These are phyloP conservation scores for Sarotherodon lohbergeri DNA, from an alignment of 2,113 vertebrate genomes.

Conservation along the genomic window DNA sequence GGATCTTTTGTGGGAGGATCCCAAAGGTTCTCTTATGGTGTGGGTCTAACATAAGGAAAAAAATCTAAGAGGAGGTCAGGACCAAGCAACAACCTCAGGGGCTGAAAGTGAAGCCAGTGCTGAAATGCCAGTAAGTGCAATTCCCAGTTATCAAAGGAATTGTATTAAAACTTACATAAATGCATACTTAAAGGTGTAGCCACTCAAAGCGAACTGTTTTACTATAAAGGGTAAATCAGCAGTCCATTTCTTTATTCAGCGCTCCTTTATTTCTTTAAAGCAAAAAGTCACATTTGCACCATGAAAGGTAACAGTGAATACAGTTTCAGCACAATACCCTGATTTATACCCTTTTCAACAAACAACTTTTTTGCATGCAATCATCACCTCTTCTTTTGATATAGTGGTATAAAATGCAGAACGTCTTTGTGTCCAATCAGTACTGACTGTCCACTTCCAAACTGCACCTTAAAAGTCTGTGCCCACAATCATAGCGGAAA, in stretches of 20 bases:
- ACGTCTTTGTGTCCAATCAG: not conserved
- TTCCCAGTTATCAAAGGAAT: not conserved
- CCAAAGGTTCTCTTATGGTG: not conserved
- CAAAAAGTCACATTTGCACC: not conserved
- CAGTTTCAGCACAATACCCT: not conserved
- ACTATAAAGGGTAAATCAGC: not conserved
- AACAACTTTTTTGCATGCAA: not conserved
- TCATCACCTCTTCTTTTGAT: slow-evolving; percentile 6
- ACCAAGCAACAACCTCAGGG: not conserved
- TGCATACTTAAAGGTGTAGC: not conserved
- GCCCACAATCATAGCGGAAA: not conserved
- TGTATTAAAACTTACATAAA: not conserved
- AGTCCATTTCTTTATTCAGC: not conserved
- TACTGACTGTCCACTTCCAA: not conserved
- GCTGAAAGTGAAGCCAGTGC: not conserved
- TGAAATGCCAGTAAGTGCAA: not conserved
- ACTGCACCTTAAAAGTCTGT: not conserved
- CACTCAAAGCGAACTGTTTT: not conserved
- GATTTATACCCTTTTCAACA: not conserved
- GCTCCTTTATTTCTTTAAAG: not conserved
- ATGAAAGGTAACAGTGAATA: not conserved
- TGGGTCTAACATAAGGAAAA: not conserved
- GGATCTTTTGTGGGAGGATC: not conserved
- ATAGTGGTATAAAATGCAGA: not conserved
- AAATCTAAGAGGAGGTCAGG: not conserved